Conservation (phyloP, 2,113 vertebrate genomes). For the Rhabdornis inornatus region DNA sequence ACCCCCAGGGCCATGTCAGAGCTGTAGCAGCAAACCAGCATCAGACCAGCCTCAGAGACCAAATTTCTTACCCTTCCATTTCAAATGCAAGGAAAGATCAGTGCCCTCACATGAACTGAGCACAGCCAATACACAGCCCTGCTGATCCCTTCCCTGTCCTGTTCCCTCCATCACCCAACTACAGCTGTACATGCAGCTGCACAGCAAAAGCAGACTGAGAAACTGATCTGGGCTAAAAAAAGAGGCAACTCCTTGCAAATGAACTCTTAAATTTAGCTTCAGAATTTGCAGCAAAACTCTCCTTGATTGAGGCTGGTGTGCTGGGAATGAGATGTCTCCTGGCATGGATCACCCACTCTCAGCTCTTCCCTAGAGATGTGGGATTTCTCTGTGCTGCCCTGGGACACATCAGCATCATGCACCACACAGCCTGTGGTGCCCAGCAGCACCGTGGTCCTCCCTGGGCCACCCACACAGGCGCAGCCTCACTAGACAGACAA, state of each 20-base stretch:
- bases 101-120: not conserved
- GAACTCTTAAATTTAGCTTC: slow-evolving; percentile 11
- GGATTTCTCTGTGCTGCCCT: not conserved
- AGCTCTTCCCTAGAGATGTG: not conserved
- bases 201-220: not conserved
- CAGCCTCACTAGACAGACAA: not conserved
- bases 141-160: not conserved
- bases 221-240: slow-evolving; percentile 7
- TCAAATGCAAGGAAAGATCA: not conserved
- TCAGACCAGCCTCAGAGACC: not conserved
- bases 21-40: not conserved
- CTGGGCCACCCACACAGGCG: not conserved
- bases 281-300: not conserved
- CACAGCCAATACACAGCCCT: not conserved
- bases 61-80: not conserved
- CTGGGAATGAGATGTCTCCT: not conserved
- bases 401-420: accelerated
- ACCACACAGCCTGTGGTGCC: not conserved
- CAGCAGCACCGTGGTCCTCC: accelerated
- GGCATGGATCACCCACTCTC: accelerated
- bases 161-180: not conserved
- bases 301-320: not conserved
- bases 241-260: not conserved
- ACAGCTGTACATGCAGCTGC: not conserved
- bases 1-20: not conserved